Conservation (phyloP, 2,888 invertebrate genomes). For the Proisotoma minuta region DNA sequence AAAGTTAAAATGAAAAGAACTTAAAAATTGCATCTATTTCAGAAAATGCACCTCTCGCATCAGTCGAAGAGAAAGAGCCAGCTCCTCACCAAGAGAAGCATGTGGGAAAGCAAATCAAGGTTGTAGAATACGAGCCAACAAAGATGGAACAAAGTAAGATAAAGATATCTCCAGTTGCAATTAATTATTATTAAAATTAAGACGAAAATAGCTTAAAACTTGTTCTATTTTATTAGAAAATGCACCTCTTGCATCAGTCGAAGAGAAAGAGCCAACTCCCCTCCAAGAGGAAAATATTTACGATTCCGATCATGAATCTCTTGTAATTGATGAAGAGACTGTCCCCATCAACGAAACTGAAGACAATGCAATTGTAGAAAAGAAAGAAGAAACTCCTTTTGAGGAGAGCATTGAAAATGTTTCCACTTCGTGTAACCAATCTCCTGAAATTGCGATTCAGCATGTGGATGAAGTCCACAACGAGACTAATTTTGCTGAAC, state of each 20-base stretch:
- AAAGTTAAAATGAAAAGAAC: too few relatives aligned
- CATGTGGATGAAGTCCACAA: too few relatives aligned
- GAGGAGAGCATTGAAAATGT: neutral
- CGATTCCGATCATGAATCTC: neutral
- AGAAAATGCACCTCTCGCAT: neutral
- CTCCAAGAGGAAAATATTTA: neutral
- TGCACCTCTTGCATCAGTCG: neutral
- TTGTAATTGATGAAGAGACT: neutral
- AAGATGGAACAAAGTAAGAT: neutral
- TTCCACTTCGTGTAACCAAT: too few relatives aligned
- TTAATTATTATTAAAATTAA: too few relatives aligned
- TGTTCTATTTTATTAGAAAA: neutral
- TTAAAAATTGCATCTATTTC: too few relatives aligned
- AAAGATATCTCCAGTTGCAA: neutral
- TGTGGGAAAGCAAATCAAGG: neutral
- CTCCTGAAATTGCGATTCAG: too few relatives aligned
- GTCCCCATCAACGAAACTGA: neutral
- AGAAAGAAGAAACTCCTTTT: neutral
- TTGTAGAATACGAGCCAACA: neutral
- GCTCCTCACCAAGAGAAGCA: neutral
- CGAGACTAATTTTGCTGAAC: too few relatives aligned
- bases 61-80: neutral
- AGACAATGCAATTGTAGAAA: neutral
- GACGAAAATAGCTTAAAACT: too few relatives aligned
- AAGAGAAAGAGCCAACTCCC: neutral